phyloP scores from a whole-genome alignment of 2,113 vertebrate genomes.

The Bujurquina vittata region DNA sequence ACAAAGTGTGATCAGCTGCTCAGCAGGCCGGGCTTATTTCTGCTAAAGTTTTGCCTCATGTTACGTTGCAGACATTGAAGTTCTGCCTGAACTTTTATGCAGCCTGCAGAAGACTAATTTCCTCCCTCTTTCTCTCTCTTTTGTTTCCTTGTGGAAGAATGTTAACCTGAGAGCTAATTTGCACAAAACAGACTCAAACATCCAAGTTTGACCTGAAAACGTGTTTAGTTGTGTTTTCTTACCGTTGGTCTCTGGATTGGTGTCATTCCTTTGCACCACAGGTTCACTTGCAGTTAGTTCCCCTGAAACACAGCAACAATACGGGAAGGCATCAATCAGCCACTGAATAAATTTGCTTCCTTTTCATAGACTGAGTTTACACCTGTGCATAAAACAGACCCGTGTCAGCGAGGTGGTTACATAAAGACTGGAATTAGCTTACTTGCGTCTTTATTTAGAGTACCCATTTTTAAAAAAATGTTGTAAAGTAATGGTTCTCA shows the following conservation, averaged over 20 bases:
- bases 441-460: not conserved
- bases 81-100: not conserved
- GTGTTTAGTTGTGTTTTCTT: not conserved
- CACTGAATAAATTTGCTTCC: not conserved
- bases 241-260: conserved; percentile 19
- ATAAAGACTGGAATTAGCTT: not conserved
- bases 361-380: not conserved
- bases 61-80: not conserved
- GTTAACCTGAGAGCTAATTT: not conserved
- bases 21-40: not conserved
- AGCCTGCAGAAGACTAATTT: not conserved
- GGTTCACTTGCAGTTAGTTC: not conserved
- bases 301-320: conserved; percentile 40
- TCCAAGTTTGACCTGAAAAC: not conserved
- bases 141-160: not conserved
- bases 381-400: not conserved
- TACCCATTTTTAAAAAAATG: not conserved
- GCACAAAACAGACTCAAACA: not conserved
- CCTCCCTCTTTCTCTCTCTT: too few relatives aligned
- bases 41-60: too few relatives aligned
- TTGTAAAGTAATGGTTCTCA: not conserved
- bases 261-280: not conserved
- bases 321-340: not conserved
- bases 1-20: not conserved
- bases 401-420: not conserved